Base-by-base conservation (phyloP, 1,140 invertebrate species). In the Solen grandis region DNA sequence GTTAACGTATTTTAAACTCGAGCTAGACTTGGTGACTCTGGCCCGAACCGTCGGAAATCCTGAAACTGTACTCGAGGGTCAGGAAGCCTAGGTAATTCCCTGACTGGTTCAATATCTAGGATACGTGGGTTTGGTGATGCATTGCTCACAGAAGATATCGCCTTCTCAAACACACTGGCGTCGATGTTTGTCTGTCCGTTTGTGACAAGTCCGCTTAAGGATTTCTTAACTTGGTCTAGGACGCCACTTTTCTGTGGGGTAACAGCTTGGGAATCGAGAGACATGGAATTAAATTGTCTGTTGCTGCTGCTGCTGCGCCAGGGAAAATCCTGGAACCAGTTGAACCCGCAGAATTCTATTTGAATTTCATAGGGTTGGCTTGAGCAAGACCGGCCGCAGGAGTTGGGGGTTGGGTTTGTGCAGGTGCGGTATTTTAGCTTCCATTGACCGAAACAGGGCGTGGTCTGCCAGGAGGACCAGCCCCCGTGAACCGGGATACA, bases 381-480 rank as follows among this genome's bases (percentile, higher is more conserved):
- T 2, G 66, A n/a, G 25, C 66, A 69, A 13, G 66, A 16, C 19
- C 46, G 36, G 2, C 62, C 62, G 31, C 66, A 69, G 1, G 50
- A 19, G 31, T 25, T 69, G 14, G 38, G 46, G 41, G 46, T 29
- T 13, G 66, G 36, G 16, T 31, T 69, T 3, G 22, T 69, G 46
- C 66, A 69, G 35, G 50, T 27, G n/a, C 66, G 66, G n/a, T 69
- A 69, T 5, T 46, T 27, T 10, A 69, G 22, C 14, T 31, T 5
- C 66, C 66, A 69, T 8, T 29, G 50, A 22, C 66, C 66, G 54
- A 69, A 69, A 54, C 66, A 69, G 25, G 66, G 66, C 19, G 66
- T 69, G n/a, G 22, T 50, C n/a, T 10, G 13, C 66, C 66, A 69
- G 29, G 4, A 10, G 1, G 66, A 69, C 66, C 66, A 69, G 22